Percentiles rank a stretch among this genome's conserved stretches.
phyloP scores from a whole-genome alignment of 2,888 invertebrate genomes.

The Hirtodrosophila alboralis region DNA sequence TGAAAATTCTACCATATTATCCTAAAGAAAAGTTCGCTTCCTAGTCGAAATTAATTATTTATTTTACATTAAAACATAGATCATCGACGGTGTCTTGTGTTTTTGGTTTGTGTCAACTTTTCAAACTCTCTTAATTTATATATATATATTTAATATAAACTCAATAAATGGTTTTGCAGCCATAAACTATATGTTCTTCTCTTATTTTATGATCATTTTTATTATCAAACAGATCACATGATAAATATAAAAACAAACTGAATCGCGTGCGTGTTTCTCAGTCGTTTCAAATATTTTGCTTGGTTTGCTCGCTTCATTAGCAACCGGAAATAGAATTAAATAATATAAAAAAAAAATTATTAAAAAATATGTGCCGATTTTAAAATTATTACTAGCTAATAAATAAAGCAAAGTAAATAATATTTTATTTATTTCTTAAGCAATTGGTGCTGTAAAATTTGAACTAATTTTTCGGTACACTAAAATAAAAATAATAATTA shows the following conservation, averaged over 20 bases:
- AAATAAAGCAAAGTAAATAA: too few species aligned
- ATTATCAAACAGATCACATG: slow-evolving; percentile 25
- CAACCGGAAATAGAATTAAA: neutral
- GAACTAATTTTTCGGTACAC: too few species aligned
- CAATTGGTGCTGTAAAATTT: too few species aligned
- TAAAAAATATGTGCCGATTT: too few species aligned
- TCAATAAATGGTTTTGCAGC: slow-evolving; percentile 6
- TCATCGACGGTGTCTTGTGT: slow-evolving; percentile 21
- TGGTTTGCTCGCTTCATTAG: neutral
- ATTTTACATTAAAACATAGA: slow-evolving; percentile 24
- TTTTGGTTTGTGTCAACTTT: slow-evolving; percentile 18
- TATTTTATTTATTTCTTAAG: too few species aligned
- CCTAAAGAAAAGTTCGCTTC: too few species aligned
- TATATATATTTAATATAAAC: slow-evolving; percentile 8
- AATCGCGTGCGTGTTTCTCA: slow-evolving; percentile 19
- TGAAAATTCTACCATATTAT: too few species aligned
- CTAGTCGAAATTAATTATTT: slow-evolving; percentile 29
- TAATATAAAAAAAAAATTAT: too few species aligned
- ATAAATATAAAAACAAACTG: slow-evolving; percentile 28
- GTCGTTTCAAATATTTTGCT: slow-evolving; percentile 13
- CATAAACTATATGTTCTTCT: slow-evolving; percentile 12
- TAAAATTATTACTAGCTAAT: too few species aligned
- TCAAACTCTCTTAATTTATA: slow-evolving; percentile 18
- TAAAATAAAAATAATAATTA: too few species aligned
- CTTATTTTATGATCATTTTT: neutral